Conservation (phyloP, 2,113 vertebrate species). For the Salminus brasiliensis region DNA sequence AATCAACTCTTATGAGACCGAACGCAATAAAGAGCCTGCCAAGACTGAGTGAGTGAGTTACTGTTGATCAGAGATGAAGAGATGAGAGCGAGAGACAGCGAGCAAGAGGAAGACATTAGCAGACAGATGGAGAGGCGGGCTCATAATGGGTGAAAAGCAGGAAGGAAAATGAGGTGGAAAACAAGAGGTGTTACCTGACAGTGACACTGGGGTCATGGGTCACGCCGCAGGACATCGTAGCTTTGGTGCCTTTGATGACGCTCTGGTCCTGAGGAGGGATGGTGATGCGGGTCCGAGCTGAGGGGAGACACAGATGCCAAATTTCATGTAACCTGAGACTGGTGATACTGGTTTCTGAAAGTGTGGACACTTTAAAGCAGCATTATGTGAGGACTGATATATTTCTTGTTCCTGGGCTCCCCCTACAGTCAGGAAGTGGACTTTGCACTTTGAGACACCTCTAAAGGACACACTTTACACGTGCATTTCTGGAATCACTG, state of each 20-base stretch:
- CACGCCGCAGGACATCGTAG: conserved; percentile 91
- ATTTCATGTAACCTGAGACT: background rate
- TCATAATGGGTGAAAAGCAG: background rate
- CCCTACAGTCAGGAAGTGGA: too few relatives aligned
- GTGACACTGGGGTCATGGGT: conserved; percentile 91
- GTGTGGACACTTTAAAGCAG: background rate
- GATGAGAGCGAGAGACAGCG: background rate
- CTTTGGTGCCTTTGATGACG: conserved; percentile 97
- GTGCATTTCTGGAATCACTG: too few relatives aligned
- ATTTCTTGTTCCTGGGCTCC: too few relatives aligned
- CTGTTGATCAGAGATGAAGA: conserved; percentile 26
- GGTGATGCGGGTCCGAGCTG: conserved; percentile 93
- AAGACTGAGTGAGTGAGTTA: conserved; percentile 31
- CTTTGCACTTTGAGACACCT: too few relatives aligned
- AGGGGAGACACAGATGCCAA: conserved; percentile 48
- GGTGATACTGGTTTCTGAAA: conserved; percentile 44
- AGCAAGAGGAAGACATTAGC: too few relatives aligned
- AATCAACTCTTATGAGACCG: conserved; percentile 66
- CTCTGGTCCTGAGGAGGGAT: conserved; percentile 92
- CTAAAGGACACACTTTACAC: too few relatives aligned
- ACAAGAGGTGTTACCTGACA: conserved; percentile 76
- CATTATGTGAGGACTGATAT: too few relatives aligned
- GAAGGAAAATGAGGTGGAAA: background rate
- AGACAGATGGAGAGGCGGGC: background rate
- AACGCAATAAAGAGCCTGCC: conserved; percentile 42